Evolutionary conservation across 2,888 invertebrate genomes (phyloP).

Genomic region (Epinotia brunnichana): DNA sequence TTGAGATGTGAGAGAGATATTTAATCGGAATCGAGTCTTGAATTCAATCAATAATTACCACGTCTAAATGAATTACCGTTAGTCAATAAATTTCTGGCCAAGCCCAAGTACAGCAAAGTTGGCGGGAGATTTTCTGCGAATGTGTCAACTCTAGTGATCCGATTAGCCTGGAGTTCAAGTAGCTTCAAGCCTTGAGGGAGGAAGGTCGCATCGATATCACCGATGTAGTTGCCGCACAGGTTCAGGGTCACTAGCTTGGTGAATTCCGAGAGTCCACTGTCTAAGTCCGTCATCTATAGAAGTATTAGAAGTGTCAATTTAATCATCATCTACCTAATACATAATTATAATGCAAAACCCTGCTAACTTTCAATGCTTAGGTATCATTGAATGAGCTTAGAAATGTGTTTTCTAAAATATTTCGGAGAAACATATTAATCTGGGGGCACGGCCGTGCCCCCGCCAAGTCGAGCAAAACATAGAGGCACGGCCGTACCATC

Average conservation of each 20-base stretch:
- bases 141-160: constrained; percentile 62
- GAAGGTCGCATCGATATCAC: constrained; percentile 60
- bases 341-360: neutral
- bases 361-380: neutral
- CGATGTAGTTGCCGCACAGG: constrained; percentile 73
- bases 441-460: no score
- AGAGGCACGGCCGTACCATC: no score
- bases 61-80: constrained; percentile 56
- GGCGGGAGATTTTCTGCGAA: constrained; percentile 67
- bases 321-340: neutral
- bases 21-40: neutral
- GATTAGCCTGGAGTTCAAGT: constrained; percentile 81
- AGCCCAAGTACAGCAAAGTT: constrained; percentile 77
- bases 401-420: no score
- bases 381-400: neutral
- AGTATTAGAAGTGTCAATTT: constrained; percentile 46
- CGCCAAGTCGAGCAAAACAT: no score
- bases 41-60: constrained; percentile 3
- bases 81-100: constrained; percentile 76
- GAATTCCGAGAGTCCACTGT: constrained; percentile 66
- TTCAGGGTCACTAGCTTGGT: constrained; percentile 71
- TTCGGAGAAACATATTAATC: no score
- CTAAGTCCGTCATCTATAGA: constrained; percentile 79
- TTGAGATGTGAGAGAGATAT: neutral
- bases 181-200: constrained; percentile 71